Evolutionary conservation across 2,888 invertebrate genomes (phyloP).

Genomic region (Parnassius mnemosyne): DNA sequence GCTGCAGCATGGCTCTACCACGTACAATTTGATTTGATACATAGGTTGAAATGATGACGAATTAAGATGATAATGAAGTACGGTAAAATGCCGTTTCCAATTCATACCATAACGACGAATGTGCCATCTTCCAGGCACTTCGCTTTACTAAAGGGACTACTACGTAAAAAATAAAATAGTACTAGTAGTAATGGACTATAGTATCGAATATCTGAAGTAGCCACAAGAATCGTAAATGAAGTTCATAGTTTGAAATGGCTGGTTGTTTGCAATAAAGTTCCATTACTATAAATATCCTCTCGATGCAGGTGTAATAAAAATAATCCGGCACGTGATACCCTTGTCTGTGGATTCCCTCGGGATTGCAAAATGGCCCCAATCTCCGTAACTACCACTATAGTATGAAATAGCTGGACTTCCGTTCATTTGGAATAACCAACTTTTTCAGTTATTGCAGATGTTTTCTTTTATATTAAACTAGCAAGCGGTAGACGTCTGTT

Average conservation of each 20-base stretch:
- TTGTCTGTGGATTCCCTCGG: background rate
- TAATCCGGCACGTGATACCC: constrained; percentile 10
- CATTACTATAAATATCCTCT: constrained; percentile 2
- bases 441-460: background rate
- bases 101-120: constrained; percentile 51
- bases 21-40: too few species aligned
- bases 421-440: background rate
- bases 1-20: too few species aligned
- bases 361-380: background rate
- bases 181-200: background rate
- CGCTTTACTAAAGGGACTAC: too few species aligned
- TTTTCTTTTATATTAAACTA: background rate
- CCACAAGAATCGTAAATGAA: background rate
- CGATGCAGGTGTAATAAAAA: constrained; percentile 21
- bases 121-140: constrained; percentile 73
- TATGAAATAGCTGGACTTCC: background rate
- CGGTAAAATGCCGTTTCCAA: too few species aligned
- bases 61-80: too few species aligned
- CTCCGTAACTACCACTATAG: background rate
- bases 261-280: constrained; percentile 3
- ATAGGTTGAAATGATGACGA: too few species aligned
- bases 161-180: too few species aligned
- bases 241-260: constrained; percentile 5
- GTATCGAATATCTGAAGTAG: background rate
- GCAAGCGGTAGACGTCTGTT: too few species aligned